Percentiles rank a stretch among this genome's conserved stretches.
Conservation (phyloP, 2,888 invertebrate species). For the Plagodis dolabraria region DNA sequence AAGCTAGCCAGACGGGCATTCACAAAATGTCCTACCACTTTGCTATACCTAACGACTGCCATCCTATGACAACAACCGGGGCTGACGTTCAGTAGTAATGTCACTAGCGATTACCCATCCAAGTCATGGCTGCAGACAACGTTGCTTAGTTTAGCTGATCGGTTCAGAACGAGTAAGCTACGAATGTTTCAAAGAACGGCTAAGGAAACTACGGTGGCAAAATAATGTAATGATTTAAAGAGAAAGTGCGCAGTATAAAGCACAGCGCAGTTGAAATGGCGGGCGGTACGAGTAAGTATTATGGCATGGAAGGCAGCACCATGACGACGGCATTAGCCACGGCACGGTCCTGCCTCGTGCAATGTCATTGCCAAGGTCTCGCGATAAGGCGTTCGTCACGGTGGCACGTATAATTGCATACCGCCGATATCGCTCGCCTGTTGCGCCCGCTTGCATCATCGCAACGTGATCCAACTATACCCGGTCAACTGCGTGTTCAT, state of each 20-base stretch:
- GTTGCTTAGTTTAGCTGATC: too few relatives aligned
- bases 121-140: too few relatives aligned
- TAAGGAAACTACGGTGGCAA: too few relatives aligned
- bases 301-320: slow-evolving; percentile 29
- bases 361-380: slow-evolving; percentile 78
- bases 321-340: slow-evolving; percentile 33
- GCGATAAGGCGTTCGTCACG: slow-evolving; percentile 75
- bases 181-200: too few relatives aligned
- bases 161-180: too few relatives aligned
- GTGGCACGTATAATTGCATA: slow-evolving; percentile 76
- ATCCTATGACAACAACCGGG: too few relatives aligned
- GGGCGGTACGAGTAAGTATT: slow-evolving; percentile 12
- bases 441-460: slow-evolving; percentile 60
- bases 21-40: too few relatives aligned
- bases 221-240: background rate
- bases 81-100: too few relatives aligned
- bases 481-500: too few relatives aligned
- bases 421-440: slow-evolving; percentile 61
- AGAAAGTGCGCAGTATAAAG: slow-evolving; percentile 1
- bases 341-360: slow-evolving; percentile 35
- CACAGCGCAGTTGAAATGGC: slow-evolving; percentile 6
- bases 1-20: too few relatives aligned
- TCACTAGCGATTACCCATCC: too few relatives aligned
- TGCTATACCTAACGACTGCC: too few relatives aligned
- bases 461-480: slow-evolving; percentile 57